Evolutionary conservation across 2,113 vertebrate genomes (phyloP).

Genomic region (Pedetes capensis): DNA sequence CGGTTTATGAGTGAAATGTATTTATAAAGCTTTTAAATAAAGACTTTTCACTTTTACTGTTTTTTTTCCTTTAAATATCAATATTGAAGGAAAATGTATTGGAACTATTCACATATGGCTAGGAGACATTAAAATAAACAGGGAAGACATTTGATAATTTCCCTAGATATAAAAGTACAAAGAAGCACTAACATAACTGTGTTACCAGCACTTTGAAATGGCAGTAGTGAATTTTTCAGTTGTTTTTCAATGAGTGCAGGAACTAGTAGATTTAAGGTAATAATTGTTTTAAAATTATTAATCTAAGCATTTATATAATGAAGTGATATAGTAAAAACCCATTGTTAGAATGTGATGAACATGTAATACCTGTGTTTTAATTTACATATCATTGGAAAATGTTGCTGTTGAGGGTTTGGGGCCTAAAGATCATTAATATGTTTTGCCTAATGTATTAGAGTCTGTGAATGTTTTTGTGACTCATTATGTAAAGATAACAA

Average conservation of each 20-base stretch:
- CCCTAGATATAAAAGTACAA: constrained; percentile 7
- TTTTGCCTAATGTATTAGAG: background rate
- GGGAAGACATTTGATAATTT: background rate
- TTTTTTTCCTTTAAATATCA: constrained; percentile 25
- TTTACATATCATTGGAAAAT: constrained; percentile 15
- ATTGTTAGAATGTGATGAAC: constrained; percentile 28
- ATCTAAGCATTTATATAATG: background rate
- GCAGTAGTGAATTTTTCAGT: background rate
- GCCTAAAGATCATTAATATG: constrained; percentile 36
- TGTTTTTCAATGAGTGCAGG: constrained; percentile 14
- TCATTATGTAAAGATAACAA: constrained; percentile 11
- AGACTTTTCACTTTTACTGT: background rate
- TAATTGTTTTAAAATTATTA: constrained; percentile 49
- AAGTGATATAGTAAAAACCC: constrained; percentile 38
- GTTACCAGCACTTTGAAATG: background rate
- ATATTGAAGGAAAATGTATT: background rate
- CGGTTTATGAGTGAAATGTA: constrained; percentile 37
- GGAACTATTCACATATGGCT: background rate
- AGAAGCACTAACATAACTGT: background rate
- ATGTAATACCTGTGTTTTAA: constrained; percentile 39
- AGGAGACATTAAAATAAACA: constrained; percentile 37
- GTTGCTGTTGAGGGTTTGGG: background rate
- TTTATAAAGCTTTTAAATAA: constrained; percentile 40
- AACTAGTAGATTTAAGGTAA: constrained; percentile 15
- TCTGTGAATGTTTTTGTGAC: background rate